Evolutionary conservation across 2,113 vertebrate species (phyloP).

Genomic region (Hippocampus zosterae): DNA sequence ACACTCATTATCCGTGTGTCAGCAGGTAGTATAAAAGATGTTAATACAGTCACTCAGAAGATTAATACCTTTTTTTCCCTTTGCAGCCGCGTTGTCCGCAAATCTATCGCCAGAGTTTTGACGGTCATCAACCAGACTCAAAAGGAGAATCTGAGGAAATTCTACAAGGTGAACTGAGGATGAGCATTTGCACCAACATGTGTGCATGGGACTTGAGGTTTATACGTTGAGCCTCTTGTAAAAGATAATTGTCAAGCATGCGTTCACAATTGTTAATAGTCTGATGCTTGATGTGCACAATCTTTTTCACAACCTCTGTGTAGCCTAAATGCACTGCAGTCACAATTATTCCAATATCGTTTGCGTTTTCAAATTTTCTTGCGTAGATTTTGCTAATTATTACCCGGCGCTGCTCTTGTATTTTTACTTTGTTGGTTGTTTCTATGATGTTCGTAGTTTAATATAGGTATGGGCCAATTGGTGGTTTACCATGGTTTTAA

Average conservation of each 20-base stretch:
- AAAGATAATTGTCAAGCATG: constrained; percentile 45
- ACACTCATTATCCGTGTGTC: no score
- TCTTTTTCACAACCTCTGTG: background rate
- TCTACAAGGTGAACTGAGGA: constrained; percentile 83
- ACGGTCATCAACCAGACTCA: constrained; percentile 99
- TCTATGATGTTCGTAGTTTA: no score
- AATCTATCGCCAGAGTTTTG: constrained; percentile 93
- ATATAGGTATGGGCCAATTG: no score
- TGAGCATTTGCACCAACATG: background rate
- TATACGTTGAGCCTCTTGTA: constrained; percentile 15
- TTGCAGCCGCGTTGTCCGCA: constrained; percentile 90
- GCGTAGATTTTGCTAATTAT: no score
- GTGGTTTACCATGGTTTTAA: no score
- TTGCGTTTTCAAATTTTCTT: no score
- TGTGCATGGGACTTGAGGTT: background rate
- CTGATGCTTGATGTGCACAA: constrained; percentile 43
- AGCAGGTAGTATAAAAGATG: no score
- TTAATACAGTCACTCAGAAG: no score
- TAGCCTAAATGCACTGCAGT: background rate
- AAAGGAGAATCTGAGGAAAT: constrained; percentile 97
- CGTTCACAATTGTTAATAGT: constrained; percentile 55
- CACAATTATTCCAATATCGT: no score
- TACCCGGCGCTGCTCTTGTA: no score
- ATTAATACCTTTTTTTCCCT: no score
- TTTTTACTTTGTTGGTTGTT: no score